Evolutionary conservation across 2,888 invertebrate species (phyloP), one percentile per base, ranked within the genome.

Genomic region (Serrognathus titanus): DNA sequence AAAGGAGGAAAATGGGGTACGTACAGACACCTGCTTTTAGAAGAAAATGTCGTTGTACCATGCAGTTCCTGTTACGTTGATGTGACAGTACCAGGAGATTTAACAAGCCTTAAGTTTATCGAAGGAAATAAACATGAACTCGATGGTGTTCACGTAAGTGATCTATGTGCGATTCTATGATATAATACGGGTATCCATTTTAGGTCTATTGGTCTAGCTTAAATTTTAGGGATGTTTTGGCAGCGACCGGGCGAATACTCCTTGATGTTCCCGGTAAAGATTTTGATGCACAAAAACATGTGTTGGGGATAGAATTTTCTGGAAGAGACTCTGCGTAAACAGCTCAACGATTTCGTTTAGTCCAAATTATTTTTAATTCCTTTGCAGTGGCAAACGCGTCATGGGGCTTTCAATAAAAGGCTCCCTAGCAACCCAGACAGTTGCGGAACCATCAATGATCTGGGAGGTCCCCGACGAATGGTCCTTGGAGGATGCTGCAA

Each of bases 181-280:
- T n/a, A n/a, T n/a, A n/a, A n/a, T n/a, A n/a, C n/a, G n/a, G n/a
- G n/a, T n/a, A n/a, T n/a, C n/a, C n/a, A n/a, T n/a, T n/a, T n/a
- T n/a, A n/a, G 75, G 83, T 91, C 0, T 83, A 88, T 67, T 94
- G 90, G 71, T 79, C 92, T 0, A 84, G 94, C 0, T 75, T 97
- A 10, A 98, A 97, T 79, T 97, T 97, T 85, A 87, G 93, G 69
- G 97, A 97, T 75, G 82, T 97, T 0, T 97, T 97, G 97, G 81
- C 92, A 1, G 93, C 96, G 0, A 92, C 92, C 0, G 97, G 95
- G 1, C 93, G 93, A 70, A 82, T 97, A 6, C 87, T 90, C 6
- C 84, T 86, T 0, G 96, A 97, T 72, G 85, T 91, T 1, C 85
- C 92, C 1, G 89, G 90, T 0, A 81, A 82, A 35, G 82, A 81